A percentile compares a stretch with the other conserved stretches of the same genome.
Conservation (phyloP, 1,140 invertebrate genomes). For the Drosophila repleta region DNA sequence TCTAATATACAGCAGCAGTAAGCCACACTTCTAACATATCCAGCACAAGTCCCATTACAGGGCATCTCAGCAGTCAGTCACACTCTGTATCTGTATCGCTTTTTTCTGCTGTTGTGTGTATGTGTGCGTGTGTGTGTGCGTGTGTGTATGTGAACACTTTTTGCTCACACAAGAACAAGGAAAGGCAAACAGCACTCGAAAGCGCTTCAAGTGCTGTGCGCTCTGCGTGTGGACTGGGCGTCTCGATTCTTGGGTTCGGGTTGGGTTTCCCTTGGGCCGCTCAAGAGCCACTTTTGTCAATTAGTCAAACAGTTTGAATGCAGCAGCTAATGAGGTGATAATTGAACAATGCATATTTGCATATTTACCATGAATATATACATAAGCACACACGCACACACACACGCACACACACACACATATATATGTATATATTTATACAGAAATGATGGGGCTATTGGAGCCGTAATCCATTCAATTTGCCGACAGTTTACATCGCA, state of each 20-base stretch:
- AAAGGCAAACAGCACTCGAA: constrained; percentile 12
- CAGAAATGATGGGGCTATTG: neutral
- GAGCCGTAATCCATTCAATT: neutral
- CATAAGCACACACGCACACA: neutral
- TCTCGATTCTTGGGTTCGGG: constrained; percentile 2
- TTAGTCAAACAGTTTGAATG: constrained; percentile 43
- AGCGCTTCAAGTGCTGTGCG: neutral
- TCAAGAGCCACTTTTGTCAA: constrained; percentile 35
- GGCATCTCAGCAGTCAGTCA: too few relatives aligned
- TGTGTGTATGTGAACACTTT: neutral
- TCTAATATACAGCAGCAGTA: too few relatives aligned
- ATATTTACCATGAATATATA: constrained; percentile 14
- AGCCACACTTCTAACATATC: too few relatives aligned
- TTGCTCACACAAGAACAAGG: constrained; percentile 9
- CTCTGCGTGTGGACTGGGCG: neutral
- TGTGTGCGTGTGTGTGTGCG: neutral
- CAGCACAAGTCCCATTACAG: too few relatives aligned
- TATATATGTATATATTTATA: too few relatives aligned
- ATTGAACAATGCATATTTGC: constrained; percentile 46
- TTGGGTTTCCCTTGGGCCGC: constrained; percentile 8
- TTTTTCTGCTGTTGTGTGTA: neutral
- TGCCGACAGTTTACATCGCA: neutral
- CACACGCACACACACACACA: too few relatives aligned
- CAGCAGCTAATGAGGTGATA: constrained; percentile 46
- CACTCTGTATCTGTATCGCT: neutral